phyloP scores from a whole-genome alignment of 2,888 invertebrate genomes.

The Phanerotoma sp. region DNA sequence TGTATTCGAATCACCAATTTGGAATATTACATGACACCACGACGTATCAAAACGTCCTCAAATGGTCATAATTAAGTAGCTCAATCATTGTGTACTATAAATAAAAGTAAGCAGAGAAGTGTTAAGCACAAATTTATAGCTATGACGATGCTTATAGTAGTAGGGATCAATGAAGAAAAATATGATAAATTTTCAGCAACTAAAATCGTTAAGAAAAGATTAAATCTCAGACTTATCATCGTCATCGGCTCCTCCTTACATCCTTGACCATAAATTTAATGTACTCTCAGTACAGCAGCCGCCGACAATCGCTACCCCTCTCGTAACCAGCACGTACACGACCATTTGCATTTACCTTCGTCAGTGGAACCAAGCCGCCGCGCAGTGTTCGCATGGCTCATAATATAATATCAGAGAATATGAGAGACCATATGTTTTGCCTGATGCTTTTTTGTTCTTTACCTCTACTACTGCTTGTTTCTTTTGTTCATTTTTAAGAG shows the following conservation, averaged over 20 bases:
- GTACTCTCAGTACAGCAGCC: conserved; percentile 28
- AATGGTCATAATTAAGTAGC: no score
- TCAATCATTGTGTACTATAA: no score
- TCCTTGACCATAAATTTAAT: conserved; percentile 37
- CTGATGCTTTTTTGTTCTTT: conserved; percentile 7
- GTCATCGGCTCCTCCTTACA: conserved; percentile 31
- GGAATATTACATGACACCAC: no score
- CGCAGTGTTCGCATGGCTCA: conserved; percentile 4
- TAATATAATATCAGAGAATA: conserved; percentile 26
- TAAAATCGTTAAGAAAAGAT: conserved; percentile 1
- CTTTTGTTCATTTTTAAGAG: conserved; percentile 4
- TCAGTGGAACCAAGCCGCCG: conserved; percentile 9
- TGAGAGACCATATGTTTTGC: conserved; percentile 11
- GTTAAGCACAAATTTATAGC: no score
- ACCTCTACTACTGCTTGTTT: not conserved
- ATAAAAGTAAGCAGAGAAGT: no score
- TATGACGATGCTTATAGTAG: no score
- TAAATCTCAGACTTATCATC: conserved; percentile 14
- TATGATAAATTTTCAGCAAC: not conserved
- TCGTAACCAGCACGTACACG: conserved; percentile 34
- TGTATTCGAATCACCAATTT: no score
- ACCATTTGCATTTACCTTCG: conserved; percentile 33
- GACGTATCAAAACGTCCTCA: no score
- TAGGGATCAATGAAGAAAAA: not conserved
- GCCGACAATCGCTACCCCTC: conserved; percentile 37